A percentile compares a stretch with the other conserved stretches of the same genome.
These are phyloP conservation scores for Onychomys leucogaster DNA, from an alignment of 2,797 vertebrate genomes.

Conservation along the genomic window DNA sequence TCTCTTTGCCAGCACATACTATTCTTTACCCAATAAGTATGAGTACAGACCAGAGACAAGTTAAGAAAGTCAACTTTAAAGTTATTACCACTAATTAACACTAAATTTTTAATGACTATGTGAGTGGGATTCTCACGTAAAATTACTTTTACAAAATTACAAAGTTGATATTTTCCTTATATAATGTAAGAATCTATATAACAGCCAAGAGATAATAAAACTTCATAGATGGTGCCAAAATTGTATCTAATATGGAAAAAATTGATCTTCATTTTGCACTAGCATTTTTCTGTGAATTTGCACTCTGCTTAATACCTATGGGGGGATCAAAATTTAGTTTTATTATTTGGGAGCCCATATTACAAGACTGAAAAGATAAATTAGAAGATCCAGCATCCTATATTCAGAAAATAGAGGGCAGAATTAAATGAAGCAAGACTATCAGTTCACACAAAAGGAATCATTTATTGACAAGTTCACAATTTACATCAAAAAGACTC, in stretches of 20 bases:
- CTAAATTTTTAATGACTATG: background rate
- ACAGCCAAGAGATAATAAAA: background rate
- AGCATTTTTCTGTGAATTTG: slow-evolving; percentile 4
- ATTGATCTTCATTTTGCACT: background rate
- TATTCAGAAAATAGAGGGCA: background rate
- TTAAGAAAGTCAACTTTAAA: background rate
- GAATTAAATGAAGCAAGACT: background rate
- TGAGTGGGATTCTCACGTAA: slow-evolving; percentile 24
- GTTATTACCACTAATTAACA: background rate
- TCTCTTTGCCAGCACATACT: background rate
- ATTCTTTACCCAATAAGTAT: background rate
- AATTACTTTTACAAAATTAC: background rate
- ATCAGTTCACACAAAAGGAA: background rate
- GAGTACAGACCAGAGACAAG: background rate
- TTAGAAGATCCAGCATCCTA: background rate
- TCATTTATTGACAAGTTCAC: background rate
- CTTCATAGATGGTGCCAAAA: background rate
- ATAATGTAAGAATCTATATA: background rate
- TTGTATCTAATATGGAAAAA: background rate
- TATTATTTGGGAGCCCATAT: background rate
- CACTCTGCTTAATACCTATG: background rate
- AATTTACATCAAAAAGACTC: background rate
- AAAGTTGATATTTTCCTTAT: background rate
- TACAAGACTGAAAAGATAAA: background rate
- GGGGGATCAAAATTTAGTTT: background rate